Conservation (phyloP, 2,888 invertebrate genomes). For the Cancer borealis region DNA sequence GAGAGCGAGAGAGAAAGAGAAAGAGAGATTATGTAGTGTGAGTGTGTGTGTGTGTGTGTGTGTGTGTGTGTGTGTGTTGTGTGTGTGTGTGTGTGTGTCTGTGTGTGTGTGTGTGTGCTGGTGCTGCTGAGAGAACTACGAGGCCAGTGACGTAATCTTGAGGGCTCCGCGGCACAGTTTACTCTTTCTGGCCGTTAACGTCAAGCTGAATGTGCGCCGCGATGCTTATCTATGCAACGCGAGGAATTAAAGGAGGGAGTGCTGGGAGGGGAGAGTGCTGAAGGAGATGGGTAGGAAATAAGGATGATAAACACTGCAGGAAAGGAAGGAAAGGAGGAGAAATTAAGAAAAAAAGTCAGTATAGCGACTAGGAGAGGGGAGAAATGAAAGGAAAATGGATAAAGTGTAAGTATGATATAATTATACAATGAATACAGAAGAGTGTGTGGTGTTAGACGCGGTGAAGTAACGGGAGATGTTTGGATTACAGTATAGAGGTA, state of each 20-base stretch:
- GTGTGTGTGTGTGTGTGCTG: constrained; percentile 14
- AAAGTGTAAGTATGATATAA: neutral
- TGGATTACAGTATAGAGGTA: too few species aligned
- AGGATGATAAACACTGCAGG: neutral
- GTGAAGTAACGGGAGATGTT: too few species aligned
- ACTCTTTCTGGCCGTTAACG: constrained; percentile 4
- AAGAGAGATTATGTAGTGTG: neutral
- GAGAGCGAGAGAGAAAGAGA: too few species aligned
- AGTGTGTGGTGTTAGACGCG: neutral
- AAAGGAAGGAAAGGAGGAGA: neutral
- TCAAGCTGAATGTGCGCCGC: constrained; percentile 17
- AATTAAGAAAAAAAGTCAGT: neutral
- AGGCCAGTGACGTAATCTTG: constrained; percentile 33
- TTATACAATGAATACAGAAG: too few species aligned
- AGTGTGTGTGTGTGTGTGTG: constrained; percentile 5
- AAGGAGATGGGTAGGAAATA: neutral
- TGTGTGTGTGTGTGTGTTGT: constrained; percentile 22
- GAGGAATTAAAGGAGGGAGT: neutral
- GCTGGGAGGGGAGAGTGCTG: neutral
- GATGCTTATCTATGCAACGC: neutral
- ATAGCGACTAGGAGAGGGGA: neutral
- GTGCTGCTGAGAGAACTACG: neutral
- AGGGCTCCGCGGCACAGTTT: constrained; percentile 8
- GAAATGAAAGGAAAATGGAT: neutral
- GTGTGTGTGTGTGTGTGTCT: constrained; percentile 8